Evolutionary conservation across 2,888 invertebrate genomes (phyloP).

Genomic region (Phortica magna): DNA sequence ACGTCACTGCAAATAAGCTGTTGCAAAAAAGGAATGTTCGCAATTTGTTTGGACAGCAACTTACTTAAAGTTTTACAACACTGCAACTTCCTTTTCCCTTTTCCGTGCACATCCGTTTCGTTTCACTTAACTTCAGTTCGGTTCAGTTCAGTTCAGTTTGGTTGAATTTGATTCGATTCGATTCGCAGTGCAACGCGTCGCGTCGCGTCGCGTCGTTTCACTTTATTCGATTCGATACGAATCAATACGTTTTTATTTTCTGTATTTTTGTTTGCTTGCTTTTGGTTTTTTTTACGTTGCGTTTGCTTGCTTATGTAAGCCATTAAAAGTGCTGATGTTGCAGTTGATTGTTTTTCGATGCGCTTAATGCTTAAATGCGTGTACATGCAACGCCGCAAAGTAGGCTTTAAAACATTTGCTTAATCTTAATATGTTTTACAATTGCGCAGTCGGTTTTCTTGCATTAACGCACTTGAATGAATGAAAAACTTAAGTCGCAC

Average conservation of each 20-base stretch:
- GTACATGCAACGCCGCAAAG: no score
- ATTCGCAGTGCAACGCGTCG: no score
- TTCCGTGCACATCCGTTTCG: not conserved
- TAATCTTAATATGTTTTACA: no score
- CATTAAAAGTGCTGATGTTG: no score
- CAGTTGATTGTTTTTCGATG: no score
- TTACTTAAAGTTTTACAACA: not conserved
- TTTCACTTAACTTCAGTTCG: not conserved
- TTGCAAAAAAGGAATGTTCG: slow-evolving; percentile 38
- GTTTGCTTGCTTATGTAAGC: not conserved
- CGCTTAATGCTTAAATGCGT: no score
- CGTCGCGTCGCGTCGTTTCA: not conserved
- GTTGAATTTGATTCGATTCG: not conserved
- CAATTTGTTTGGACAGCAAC: not conserved
- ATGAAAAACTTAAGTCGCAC: no score
- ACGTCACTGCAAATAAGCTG: slow-evolving; percentile 70
- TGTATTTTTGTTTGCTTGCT: not conserved
- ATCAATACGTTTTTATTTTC: not conserved
- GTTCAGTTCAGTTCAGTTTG: not conserved
- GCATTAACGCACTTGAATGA: no score
- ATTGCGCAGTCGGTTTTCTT: no score
- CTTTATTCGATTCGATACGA: not conserved
- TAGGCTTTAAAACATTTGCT: no score
- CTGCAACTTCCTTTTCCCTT: not conserved
- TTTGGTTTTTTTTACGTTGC: not conserved